Evolutionary conservation across 2,113 vertebrate genomes (phyloP).

Genomic region (Lepidothrix coronata): DNA sequence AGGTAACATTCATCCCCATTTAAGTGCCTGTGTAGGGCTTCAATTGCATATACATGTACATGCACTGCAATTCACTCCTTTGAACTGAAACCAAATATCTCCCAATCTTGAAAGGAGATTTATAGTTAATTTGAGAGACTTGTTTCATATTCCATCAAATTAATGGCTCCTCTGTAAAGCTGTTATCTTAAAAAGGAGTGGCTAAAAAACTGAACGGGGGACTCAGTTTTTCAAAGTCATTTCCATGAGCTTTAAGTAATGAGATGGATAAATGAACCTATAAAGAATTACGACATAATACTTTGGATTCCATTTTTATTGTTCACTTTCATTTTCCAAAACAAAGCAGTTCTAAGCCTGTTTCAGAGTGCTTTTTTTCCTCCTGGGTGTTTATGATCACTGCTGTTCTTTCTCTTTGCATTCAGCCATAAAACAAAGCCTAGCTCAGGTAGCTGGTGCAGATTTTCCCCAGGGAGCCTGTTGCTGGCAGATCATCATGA

Average conservation of each 20-base stretch:
- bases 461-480: not conserved
- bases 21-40: not conserved
- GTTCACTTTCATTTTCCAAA: not conserved
- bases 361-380: not conserved
- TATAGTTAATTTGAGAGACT: not conserved
- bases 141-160: not conserved
- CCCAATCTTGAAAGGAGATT: not conserved
- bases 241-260: not conserved
- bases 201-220: not conserved
- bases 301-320: conserved; percentile 9
- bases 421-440: not conserved
- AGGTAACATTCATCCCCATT: not conserved
- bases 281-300: not conserved
- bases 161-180: not conserved
- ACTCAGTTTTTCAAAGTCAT: not conserved
- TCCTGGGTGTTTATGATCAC: not conserved
- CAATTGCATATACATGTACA: not conserved
- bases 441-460: not conserved
- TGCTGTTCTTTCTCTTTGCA: not conserved
- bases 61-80: not conserved
- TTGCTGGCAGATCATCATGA: not conserved
- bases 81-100: not conserved
- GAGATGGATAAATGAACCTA: not conserved
- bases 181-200: not conserved
- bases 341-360: not conserved